These are phyloP conservation scores for Liasis olivaceus DNA, from an alignment of 2,797 vertebrate genomes.

Conservation along the genomic window DNA sequence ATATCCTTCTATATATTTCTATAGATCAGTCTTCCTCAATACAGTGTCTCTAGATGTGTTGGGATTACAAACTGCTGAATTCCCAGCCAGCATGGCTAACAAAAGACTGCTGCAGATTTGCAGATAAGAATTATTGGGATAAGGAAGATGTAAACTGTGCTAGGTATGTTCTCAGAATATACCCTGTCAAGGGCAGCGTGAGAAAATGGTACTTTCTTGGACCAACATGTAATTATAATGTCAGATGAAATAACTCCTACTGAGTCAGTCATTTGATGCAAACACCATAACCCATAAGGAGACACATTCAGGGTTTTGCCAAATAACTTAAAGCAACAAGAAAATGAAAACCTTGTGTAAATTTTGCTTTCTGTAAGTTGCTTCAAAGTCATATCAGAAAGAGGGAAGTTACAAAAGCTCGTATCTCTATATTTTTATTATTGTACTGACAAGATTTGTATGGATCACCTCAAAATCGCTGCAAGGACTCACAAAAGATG, in stretches of 20 bases:
- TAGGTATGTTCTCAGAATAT: constrained; percentile 14
- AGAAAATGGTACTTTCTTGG: constrained; percentile 9
- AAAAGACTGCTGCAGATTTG: background rate
- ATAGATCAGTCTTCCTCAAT: background rate
- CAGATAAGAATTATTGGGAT: background rate
- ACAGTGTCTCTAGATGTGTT: background rate
- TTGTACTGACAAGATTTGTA: background rate
- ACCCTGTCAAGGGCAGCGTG: background rate
- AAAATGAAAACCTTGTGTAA: constrained; percentile 3
- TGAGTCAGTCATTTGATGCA: constrained; percentile 13
- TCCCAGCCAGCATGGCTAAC: background rate
- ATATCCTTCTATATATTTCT: background rate
- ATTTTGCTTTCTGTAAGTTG: background rate
- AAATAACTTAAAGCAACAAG: constrained; percentile 6
- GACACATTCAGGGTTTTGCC: background rate
- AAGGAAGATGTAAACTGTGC: constrained; percentile 12
- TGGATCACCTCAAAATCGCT: background rate
- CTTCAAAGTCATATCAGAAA: background rate
- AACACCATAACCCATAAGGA: background rate
- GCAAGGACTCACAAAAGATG: background rate
- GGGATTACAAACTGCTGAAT: background rate
- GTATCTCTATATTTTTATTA: background rate
- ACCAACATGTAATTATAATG: constrained; percentile 16
- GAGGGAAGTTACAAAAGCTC: background rate
- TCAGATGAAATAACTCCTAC: constrained; percentile 23